Percentiles rank a stretch among this genome's conserved stretches.
Evolutionary conservation across 1,140 invertebrate species (phyloP).

Genomic region (Atta colombica): DNA sequence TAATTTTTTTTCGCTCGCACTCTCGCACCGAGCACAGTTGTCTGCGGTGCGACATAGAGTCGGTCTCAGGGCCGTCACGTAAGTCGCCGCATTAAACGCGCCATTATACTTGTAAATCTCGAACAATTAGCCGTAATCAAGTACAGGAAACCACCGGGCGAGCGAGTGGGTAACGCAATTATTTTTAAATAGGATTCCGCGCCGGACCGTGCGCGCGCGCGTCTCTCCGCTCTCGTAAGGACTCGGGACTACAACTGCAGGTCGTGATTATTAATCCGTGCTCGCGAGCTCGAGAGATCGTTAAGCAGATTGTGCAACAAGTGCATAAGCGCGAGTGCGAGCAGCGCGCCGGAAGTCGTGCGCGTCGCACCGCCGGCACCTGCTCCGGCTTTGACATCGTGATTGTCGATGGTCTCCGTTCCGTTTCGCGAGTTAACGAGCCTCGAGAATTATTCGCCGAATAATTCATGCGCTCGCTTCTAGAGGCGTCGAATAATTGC

Average conservation of each 20-base stretch:
- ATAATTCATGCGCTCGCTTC: conserved; percentile 72
- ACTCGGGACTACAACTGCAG: conserved; percentile 73
- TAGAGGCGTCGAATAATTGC: conserved; percentile 72
- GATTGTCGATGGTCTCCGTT: conserved; percentile 67
- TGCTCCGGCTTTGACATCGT: conserved; percentile 79
- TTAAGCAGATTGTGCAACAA: conserved; percentile 75
- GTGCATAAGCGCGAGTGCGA: conserved; percentile 48
- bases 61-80: conserved; percentile 79
- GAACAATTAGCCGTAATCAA: conserved; percentile 86
- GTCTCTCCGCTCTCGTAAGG: conserved; percentile 65
- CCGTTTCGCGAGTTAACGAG: conserved; percentile 70
- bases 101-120: conserved; percentile 86
- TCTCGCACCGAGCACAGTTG: conserved; percentile 37
- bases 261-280: conserved; percentile 83
- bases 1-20: conserved; percentile 63
- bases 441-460: conserved; percentile 60
- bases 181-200: conserved; percentile 85
- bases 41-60: conserved; percentile 63
- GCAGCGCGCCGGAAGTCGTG: conserved; percentile 80
- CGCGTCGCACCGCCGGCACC: conserved; percentile 54
- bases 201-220: conserved; percentile 63
- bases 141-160: conserved; percentile 83
- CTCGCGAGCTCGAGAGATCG: conserved; percentile 74
- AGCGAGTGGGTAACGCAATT: conserved; percentile 83
- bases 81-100: conserved; percentile 81